Evolutionary conservation across 2,797 vertebrate genomes (phyloP).

Genomic region (Anableps anableps): DNA sequence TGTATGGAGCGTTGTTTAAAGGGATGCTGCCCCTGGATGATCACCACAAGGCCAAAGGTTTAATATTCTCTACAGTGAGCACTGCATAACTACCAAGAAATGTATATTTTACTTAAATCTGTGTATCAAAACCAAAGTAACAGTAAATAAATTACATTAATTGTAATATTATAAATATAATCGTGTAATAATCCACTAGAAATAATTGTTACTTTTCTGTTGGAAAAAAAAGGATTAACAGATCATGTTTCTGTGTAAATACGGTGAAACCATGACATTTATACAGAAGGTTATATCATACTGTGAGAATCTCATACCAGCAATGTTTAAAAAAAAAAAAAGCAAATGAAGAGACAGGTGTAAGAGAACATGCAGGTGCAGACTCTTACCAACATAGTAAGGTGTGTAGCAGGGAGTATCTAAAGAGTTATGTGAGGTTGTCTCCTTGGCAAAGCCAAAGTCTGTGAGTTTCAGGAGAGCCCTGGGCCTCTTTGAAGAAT

Average conservation of each 20-base stretch:
- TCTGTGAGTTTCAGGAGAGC: slow-evolving; percentile 96
- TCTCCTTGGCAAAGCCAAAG: slow-evolving; percentile 99
- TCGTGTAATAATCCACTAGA: neutral
- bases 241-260: neutral
- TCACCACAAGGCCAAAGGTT: no score
- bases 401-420: slow-evolving; percentile 98
- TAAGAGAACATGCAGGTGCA: neutral
- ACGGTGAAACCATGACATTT: no score
- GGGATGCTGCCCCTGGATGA: neutral
- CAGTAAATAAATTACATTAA: neutral
- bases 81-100: no score
- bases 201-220: neutral
- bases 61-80: neutral
- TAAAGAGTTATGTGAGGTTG: slow-evolving; percentile 95
- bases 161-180: neutral
- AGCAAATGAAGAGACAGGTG: neutral
- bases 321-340: neutral
- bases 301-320: neutral
- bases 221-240: neutral
- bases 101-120: no score
- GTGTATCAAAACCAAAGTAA: neutral
- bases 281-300: neutral
- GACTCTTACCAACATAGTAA: slow-evolving; percentile 95
- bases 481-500: slow-evolving; percentile 90
- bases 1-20: neutral